Conservation (phyloP, 2,888 invertebrate genomes). For the Erebia palarica region DNA sequence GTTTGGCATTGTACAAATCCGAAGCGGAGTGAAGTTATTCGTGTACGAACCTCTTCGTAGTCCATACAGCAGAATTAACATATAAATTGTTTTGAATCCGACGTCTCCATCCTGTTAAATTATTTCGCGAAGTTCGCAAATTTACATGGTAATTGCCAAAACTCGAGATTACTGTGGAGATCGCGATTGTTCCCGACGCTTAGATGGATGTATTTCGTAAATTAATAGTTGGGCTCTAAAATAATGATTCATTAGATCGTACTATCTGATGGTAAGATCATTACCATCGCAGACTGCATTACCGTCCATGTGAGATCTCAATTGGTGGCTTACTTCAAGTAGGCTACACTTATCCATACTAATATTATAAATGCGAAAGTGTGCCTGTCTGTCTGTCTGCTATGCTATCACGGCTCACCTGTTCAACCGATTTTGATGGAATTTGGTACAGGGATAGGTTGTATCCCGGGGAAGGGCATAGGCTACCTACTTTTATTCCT, state of each 20-base stretch:
- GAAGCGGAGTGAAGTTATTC: conserved; percentile 48
- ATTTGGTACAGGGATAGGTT: too few species aligned
- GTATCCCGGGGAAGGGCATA: too few species aligned
- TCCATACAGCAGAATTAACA: conserved; percentile 75
- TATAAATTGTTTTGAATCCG: conserved; percentile 81
- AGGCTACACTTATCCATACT: too few species aligned
- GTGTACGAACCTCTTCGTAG: conserved; percentile 54
- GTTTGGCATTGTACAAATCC: conserved; percentile 38
- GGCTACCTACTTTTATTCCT: too few species aligned
- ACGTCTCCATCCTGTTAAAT: conserved; percentile 77
- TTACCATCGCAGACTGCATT: neutral
- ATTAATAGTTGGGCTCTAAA: neutral
- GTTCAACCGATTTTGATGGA: too few species aligned
- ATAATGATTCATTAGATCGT: neutral
- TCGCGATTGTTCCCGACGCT: conserved; percentile 61
- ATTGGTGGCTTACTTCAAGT: too few species aligned
- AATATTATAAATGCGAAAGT: too few species aligned
- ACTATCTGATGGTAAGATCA: neutral
- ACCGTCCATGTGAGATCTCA: too few species aligned
- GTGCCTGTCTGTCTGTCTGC: too few species aligned
- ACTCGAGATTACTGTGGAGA: conserved; percentile 80
- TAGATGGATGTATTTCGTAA: conserved; percentile 15
- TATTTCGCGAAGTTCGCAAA: conserved; percentile 80
- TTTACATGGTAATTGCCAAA: conserved; percentile 82
- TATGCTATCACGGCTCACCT: too few species aligned